Percentiles rank a stretch among this genome's conserved stretches.
phyloP scores from a whole-genome alignment of 2,888 invertebrate genomes.

The Torymus aiolomorphi region DNA sequence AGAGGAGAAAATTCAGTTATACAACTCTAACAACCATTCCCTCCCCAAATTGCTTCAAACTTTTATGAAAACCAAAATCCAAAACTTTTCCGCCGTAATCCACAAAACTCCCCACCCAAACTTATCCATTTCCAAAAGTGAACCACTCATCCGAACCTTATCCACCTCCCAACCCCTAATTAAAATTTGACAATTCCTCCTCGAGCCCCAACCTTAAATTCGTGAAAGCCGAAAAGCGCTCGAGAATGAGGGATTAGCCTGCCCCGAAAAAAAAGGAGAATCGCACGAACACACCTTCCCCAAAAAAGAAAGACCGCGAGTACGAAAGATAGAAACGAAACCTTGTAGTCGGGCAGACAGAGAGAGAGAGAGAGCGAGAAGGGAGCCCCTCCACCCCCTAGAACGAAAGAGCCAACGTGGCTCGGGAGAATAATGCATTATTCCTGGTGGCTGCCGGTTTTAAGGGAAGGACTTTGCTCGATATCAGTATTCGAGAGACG shows the following conservation, averaged over 20 bases:
- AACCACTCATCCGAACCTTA: not conserved
- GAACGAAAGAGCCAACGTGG: constrained; percentile 56
- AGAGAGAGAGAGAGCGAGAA: constrained; percentile 40
- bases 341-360: not conserved
- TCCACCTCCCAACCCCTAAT: not conserved
- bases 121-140: not conserved
- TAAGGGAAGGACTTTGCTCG: constrained; percentile 71
- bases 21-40: too few species aligned
- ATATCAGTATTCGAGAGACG: constrained; percentile 74
- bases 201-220: too few species aligned
- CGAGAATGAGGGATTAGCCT: too few species aligned
- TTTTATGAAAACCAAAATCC: too few species aligned
- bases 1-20: too few species aligned
- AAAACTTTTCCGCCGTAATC: not conserved
- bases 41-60: too few species aligned
- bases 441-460: constrained; percentile 70
- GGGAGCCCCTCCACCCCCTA: not conserved
- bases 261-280: not conserved
- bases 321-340: constrained; percentile 13
- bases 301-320: constrained; percentile 50
- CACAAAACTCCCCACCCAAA: not conserved
- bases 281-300: constrained; percentile 33
- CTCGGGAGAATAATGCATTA: constrained; percentile 70
- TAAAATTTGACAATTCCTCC: not conserved
- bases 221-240: too few species aligned